Evolutionary conservation across 2,113 vertebrate genomes (phyloP).

Genomic region (Amphiprion percula): DNA sequence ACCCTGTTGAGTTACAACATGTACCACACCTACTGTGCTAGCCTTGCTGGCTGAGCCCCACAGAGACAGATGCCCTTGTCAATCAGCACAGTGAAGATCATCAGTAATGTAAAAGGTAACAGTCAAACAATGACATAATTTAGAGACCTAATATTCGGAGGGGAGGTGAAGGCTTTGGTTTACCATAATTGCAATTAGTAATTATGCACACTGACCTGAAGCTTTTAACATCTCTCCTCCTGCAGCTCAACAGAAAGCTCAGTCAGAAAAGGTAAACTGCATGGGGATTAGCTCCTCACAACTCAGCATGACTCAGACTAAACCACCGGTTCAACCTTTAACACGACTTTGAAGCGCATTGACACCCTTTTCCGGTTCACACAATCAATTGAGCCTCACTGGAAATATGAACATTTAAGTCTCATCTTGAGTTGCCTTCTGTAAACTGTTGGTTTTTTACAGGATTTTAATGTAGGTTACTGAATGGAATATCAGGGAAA

Average conservation of each 20-base stretch:
- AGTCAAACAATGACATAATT: conserved; percentile 44
- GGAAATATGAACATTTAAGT: conserved; percentile 45
- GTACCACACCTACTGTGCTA: conserved; percentile 42
- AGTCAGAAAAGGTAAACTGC: conserved; percentile 50
- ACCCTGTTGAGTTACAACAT: conserved; percentile 61
- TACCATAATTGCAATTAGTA: conserved; percentile 30
- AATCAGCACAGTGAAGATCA: conserved; percentile 44
- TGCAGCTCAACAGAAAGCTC: conserved; percentile 43
- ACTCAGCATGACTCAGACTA: conserved; percentile 52
- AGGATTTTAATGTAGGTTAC: conserved; percentile 1
- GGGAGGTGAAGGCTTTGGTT: not conserved
- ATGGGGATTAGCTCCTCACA: conserved; percentile 52
- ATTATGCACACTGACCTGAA: conserved; percentile 23
- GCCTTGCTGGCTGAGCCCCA: conserved; percentile 35
- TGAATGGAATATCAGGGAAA: not conserved
- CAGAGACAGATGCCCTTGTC: conserved; percentile 49
- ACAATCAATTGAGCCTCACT: conserved; percentile 37
- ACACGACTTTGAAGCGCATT: conserved; percentile 65
- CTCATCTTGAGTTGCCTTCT: conserved; percentile 19
- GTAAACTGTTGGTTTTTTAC: conserved; percentile 4
- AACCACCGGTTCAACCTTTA: conserved; percentile 66
- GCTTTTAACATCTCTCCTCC: conserved; percentile 44
- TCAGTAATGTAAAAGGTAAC: conserved; percentile 13
- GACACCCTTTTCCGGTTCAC: conserved; percentile 50
- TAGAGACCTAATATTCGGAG: not conserved